These are phyloP conservation scores for Cephalopachus bancanus DNA, from an alignment of 2,797 vertebrate species.

Conservation along the genomic window DNA sequence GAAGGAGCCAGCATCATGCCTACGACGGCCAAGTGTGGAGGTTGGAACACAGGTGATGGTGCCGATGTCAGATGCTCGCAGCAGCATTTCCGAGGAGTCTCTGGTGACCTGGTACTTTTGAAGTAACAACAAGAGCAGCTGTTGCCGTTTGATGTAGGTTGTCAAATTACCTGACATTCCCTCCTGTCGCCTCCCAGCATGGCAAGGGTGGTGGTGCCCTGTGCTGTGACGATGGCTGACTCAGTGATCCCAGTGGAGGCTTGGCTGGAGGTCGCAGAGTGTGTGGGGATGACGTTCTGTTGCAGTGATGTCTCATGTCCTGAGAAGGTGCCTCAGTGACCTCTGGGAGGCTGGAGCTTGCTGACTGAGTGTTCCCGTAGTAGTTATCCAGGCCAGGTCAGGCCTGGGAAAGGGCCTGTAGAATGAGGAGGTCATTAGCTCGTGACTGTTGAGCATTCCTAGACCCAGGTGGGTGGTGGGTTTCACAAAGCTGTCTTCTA, in stretches of 20 bases:
- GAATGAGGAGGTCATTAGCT: not conserved
- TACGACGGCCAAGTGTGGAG: accelerated
- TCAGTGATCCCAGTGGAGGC: accelerated
- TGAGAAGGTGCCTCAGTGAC: not conserved
- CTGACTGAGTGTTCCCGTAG: not conserved
- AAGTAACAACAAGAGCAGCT: not conserved
- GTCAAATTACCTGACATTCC: not conserved
- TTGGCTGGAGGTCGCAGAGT: not conserved
- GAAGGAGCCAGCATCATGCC: not conserved
- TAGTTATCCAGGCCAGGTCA: not conserved
- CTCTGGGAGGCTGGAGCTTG: not conserved
- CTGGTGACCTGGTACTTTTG: not conserved
- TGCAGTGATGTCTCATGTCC: accelerated
- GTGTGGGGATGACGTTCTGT: accelerated
- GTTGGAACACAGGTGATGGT: too few relatives aligned
- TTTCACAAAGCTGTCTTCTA: accelerated
- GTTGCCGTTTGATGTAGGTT: not conserved
- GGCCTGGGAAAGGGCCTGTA: not conserved
- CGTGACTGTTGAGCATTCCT: accelerated
- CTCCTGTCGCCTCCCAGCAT: not conserved
- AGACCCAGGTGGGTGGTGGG: not conserved
- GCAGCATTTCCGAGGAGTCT: too few relatives aligned
- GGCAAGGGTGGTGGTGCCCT: not conserved
- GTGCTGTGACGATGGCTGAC: accelerated
- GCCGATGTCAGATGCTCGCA: accelerated